Base-by-base conservation (phyloP, 2,797 vertebrate genomes). In the Vireo griseus region DNA sequence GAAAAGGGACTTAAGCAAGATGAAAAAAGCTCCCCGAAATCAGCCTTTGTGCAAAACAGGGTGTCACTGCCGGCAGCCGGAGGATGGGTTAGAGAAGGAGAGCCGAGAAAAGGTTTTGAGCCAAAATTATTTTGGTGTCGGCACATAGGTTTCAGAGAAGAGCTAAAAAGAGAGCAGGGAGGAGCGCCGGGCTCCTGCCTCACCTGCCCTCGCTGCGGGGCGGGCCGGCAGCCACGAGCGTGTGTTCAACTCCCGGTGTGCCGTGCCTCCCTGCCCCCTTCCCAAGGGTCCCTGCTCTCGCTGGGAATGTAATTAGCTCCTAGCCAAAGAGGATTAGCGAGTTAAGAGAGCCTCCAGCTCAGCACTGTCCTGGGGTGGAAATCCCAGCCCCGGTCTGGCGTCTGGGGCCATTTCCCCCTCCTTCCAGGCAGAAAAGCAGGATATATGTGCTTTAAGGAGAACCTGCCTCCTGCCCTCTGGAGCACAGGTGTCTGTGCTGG, bases 291-390 rank as follows among this genome's bases (percentile, higher is more conserved):
- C 2, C 3, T 31, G 63, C 92, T 90, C 61, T 48, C 3, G 0
- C 57, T 62, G 42, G 95, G 47, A 72, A 55, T 52, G 76, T 54
- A 52, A 77, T 96, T 95, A 95, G 86, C 79, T 95, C 55, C 58
- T 2, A 15, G 72, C 35, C 92, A 94, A 96, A 95, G 94, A 96
- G 87, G 94, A 95, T 97, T 95, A 94, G 17, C 9, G 0, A 40
- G 77, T 86, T 96, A 94, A 88, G 79, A 75, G 72, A 74, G 57
- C 67, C 51, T 84, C 39, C 58, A 87, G 87, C 86, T 95, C 79
- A 65, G 48, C 19, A 8, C 61, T 63, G 48, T 83, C 82, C 65
- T 6, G 1, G 33, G 8, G 7, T 47, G 29, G 65, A 88, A 92
- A 80, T 90, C 69, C 65, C 50, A 69, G 52, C 55, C 55, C n/a